Evolutionary conservation across 2,797 vertebrate species (phyloP).

Genomic region (Atherinosoma microstoma): DNA sequence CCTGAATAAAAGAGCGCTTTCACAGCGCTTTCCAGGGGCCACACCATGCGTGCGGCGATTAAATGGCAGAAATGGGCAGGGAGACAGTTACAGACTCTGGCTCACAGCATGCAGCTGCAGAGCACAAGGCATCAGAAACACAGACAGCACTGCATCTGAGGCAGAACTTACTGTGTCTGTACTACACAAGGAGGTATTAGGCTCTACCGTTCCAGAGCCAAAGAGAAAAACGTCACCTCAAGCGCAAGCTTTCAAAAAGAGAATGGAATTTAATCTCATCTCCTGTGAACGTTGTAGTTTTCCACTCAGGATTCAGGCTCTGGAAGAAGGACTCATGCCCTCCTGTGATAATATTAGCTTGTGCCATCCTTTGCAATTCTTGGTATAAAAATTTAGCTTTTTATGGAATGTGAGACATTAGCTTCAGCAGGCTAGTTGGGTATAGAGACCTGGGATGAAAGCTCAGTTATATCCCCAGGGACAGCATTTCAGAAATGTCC

Average conservation of each 20-base stretch:
- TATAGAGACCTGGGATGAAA: slow-evolving; percentile 23
- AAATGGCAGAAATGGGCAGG: slow-evolving; percentile 55
- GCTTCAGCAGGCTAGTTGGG: slow-evolving; percentile 13
- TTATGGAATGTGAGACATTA: slow-evolving; percentile 31
- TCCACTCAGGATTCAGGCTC: slow-evolving; percentile 69
- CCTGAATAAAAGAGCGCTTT: slow-evolving; percentile 55
- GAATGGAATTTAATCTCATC: slow-evolving; percentile 83
- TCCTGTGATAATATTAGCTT: slow-evolving; percentile 51
- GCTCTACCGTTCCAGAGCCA: slow-evolving; percentile 50
- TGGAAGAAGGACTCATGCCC: slow-evolving; percentile 48
- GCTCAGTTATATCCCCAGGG: slow-evolving; percentile 17
- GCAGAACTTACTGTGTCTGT: slow-evolving; percentile 35
- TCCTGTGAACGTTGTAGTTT: slow-evolving; percentile 76
- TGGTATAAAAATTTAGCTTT: slow-evolving; percentile 8
- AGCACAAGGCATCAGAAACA: slow-evolving; percentile 46
- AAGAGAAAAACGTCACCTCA: slow-evolving; percentile 58
- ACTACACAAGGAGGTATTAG: slow-evolving; percentile 42
- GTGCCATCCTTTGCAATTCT: slow-evolving; percentile 30
- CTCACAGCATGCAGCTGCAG: slow-evolving; percentile 65
- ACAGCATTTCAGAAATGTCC: slow-evolving; percentile 10
- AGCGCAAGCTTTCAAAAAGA: slow-evolving; percentile 54
- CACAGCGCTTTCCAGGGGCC: slow-evolving; percentile 38
- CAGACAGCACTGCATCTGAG: slow-evolving; percentile 39
- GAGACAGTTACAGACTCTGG: slow-evolving; percentile 50
- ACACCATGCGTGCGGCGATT: slow-evolving; percentile 36